phyloP scores from a whole-genome alignment of 2,888 invertebrate genomes.

The Polydesmus complanatus region DNA sequence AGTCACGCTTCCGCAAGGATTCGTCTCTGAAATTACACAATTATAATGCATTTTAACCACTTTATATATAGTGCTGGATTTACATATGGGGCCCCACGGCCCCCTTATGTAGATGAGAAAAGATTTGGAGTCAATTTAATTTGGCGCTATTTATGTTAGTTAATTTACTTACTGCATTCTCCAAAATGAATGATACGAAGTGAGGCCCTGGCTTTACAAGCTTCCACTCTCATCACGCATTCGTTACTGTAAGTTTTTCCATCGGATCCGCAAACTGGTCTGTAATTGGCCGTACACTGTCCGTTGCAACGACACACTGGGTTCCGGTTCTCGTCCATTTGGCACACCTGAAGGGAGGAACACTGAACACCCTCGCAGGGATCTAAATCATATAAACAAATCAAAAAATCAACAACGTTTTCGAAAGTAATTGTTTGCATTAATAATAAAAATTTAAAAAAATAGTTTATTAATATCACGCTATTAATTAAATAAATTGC shows the following conservation, averaged over 20 bases:
- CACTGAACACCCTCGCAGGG: slow-evolving; percentile 69
- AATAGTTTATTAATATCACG: too few species aligned
- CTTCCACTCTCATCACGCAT: slow-evolving; percentile 61
- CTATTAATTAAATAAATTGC: too few species aligned
- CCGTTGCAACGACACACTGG: slow-evolving; percentile 69
- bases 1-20: slow-evolving; percentile 65
- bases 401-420: too few species aligned
- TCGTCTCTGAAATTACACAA: slow-evolving; percentile 48
- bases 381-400: slow-evolving; percentile 44
- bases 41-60: slow-evolving; percentile 2
- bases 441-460: too few species aligned
- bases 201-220: slow-evolving; percentile 57
- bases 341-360: slow-evolving; percentile 64
- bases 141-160: too few species aligned
- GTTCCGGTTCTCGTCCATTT: slow-evolving; percentile 59
- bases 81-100: background rate
- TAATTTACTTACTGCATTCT: slow-evolving; percentile 54
- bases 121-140: slow-evolving; percentile 12
- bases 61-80: too few species aligned
- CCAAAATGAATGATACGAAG: slow-evolving; percentile 66
- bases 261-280: slow-evolving; percentile 47
- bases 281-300: slow-evolving; percentile 36
- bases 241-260: slow-evolving; percentile 48
- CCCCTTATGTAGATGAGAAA: background rate
- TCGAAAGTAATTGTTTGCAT: too few species aligned